These are phyloP conservation scores for Nephrotoma appendiculata DNA, from an alignment of 2,888 invertebrate species.

Conservation along the genomic window DNA sequence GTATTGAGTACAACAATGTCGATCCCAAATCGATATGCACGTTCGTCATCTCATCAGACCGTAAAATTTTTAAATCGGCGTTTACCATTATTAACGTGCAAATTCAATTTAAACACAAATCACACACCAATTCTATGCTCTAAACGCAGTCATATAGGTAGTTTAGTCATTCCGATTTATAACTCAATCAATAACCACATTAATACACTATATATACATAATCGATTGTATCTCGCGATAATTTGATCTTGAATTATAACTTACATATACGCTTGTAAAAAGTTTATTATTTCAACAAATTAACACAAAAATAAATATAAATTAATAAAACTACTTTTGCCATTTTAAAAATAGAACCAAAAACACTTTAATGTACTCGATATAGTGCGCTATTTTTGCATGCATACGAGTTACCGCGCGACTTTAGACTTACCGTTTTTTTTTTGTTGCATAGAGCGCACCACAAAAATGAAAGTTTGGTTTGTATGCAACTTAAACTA, in stretches of 20 bases:
- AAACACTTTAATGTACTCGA: not conserved
- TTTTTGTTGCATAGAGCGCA: not conserved
- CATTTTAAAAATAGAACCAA: not conserved
- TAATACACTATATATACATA: not conserved
- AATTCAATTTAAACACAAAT: not conserved
- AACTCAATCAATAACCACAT: not conserved
- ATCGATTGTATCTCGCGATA: not conserved
- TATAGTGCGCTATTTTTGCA: not conserved
- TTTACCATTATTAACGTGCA: not conserved
- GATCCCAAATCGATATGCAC: not conserved
- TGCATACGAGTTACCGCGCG: not conserved
- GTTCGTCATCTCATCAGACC: not conserved
- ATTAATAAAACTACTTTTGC: not conserved
- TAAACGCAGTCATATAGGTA: not conserved
- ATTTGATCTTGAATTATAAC: not conserved
- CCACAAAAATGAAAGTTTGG: not conserved
- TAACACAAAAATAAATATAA: not conserved
- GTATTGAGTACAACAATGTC: not conserved
- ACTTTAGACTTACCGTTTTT: not conserved
- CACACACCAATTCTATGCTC: not conserved
- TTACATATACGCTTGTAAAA: not conserved
- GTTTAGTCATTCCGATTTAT: not conserved
- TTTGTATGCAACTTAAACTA: not conserved
- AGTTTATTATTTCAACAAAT: not conserved
- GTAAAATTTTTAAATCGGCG: not conserved